phyloP scores from a whole-genome alignment of 1,140 invertebrate genomes.

The Lethrus apterus region DNA sequence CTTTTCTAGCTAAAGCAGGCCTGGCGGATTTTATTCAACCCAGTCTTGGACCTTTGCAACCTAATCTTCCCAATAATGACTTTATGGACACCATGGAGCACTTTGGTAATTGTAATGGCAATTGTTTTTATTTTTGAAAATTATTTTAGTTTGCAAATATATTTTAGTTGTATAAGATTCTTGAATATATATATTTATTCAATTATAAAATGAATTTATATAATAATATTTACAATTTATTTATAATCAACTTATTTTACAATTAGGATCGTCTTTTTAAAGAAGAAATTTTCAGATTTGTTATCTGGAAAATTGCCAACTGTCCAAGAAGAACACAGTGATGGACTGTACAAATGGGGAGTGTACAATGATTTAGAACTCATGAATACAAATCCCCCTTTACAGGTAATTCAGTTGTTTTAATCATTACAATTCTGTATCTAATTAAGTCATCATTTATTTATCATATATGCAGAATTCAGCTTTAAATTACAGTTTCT shows the following conservation, averaged over 20 bases:
- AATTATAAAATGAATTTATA: too few relatives aligned
- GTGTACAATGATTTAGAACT: conserved; percentile 42
- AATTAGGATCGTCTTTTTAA: neutral
- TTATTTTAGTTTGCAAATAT: conserved; percentile 2
- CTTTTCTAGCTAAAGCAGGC: conserved; percentile 52
- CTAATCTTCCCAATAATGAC: conserved; percentile 80
- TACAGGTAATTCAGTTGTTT: too few relatives aligned
- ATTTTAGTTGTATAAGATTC: too few relatives aligned
- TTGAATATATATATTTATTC: too few relatives aligned
- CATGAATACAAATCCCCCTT: conserved; percentile 32
- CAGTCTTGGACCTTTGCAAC: conserved; percentile 90
- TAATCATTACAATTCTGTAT: too few relatives aligned
- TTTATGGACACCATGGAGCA: conserved; percentile 87
- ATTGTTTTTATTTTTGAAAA: conserved; percentile 4
- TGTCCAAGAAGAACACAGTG: conserved; percentile 53
- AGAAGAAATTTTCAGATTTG: conserved; percentile 45
- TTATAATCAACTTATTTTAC: neutral
- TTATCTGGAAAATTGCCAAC: conserved; percentile 52
- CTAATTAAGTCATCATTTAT: too few relatives aligned
- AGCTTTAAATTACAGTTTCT: too few relatives aligned
- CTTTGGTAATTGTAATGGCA: conserved; percentile 50
- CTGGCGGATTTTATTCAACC: conserved; percentile 97
- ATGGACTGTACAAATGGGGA: conserved; percentile 24
- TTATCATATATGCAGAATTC: too few relatives aligned
- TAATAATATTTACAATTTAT: neutral